Evolutionary conservation across 2,797 vertebrate genomes (phyloP), one percentile per base, ranked within the genome.

Genomic region (Dipus sagitta): DNA sequence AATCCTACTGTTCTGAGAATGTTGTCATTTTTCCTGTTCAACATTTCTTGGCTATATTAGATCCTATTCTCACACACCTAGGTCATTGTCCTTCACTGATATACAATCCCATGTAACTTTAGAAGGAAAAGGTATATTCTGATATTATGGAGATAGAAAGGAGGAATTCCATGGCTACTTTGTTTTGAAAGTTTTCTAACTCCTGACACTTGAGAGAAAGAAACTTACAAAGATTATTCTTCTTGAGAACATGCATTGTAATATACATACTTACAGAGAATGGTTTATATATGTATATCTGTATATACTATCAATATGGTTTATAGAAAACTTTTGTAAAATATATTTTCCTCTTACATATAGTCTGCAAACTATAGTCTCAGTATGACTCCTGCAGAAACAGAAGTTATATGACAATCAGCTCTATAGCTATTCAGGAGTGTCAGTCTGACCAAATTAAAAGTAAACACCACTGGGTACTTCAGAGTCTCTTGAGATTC

Each of bases 211-310:
- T 71, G 58, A 52, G 7, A 82, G 60, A 72, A 72, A 74, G 20
- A 30, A 75, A 65, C 30, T 85, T 86, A 84, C 60, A 62, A 60
- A 17, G 2, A 17, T 34, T 71, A 21, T 24, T 90, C 84, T 72
- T 91, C 26, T n/a, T 88, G 13, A 54, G 60, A 90, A 92, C 62
- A 91, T 87, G n/a, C n/a, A 86, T 80, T 86, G 28, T 15, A 75
- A 75, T 18, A 81, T 13, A 10, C 38, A 64, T 4, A 15, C 5
- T 34, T 5, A 54, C 2, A 65, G 4, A 21, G 15, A 21, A 7
- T 34, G 7, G 23, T 70, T 58, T 86, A 32, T 26, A 20, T 52
- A 65, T 72, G 4, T 6, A 75, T 3, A 17, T 62, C n/a, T 76
- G 24, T 70, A 24, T 83, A 23, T 62, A 26, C 6, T 26, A n/a